Conservation (phyloP, 92 coral and sea anemone genomes). For the Desmophyllum pertusum region DNA sequence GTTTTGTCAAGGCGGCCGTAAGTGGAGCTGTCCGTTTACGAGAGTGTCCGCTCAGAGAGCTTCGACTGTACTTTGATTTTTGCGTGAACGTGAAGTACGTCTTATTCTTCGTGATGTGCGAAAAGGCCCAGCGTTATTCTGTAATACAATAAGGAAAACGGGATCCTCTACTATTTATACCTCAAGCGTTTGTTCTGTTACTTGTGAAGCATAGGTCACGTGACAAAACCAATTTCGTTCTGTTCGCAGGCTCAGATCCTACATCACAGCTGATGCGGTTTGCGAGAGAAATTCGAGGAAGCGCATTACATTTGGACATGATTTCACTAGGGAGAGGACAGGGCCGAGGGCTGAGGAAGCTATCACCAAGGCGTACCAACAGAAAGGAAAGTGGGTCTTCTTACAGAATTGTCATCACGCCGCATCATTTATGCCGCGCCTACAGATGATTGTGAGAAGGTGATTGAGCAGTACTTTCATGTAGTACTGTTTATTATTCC, state of each 20-base stretch:
- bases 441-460: conserved; percentile 92
- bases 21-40: no score
- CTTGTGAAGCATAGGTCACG: no score
- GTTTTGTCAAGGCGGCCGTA: no score
- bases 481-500: neutral
- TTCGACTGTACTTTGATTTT: no score
- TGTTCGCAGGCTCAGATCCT: conserved; percentile 89
- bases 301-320: conserved; percentile 85
- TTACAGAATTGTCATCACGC: conserved; percentile 99
- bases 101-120: no score
- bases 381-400: conserved; percentile 98
- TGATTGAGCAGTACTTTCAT: conserved; percentile 23
- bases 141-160: no score
- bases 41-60: no score
- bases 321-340: conserved; percentile 99
- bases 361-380: conserved; percentile 89
- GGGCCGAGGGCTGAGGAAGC: conserved; percentile 90
- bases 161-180: no score
- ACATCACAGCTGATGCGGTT: conserved; percentile 93
- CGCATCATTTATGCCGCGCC: conserved; percentile 90
- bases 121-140: no score
- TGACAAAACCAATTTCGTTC: neutral
- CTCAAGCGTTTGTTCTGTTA: no score
- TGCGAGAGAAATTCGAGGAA: conserved; percentile 87
- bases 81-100: no score